A percentile compares a stretch with the other conserved stretches of the same genome.
These are phyloP conservation scores for Micrasema longulum DNA, from an alignment of 1,140 invertebrate genomes.

Conservation along the genomic window DNA sequence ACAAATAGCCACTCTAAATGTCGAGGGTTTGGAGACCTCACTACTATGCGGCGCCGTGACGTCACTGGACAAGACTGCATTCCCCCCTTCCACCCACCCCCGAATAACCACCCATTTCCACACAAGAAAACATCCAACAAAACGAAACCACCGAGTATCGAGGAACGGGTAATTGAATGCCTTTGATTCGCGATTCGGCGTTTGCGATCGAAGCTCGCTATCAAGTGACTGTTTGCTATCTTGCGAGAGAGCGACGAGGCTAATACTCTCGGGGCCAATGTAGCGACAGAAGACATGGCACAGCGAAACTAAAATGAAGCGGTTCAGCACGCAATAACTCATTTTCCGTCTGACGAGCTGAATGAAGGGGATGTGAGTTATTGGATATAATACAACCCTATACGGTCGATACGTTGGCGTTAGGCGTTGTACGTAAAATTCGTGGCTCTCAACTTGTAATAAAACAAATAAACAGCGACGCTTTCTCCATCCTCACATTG, in stretches of 20 bases:
- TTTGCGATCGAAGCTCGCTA: not conserved
- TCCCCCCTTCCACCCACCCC: constrained; percentile 14
- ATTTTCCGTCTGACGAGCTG: constrained; percentile 27
- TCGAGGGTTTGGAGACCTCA: constrained; percentile 53
- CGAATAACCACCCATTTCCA: not conserved
- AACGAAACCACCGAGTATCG: not conserved
- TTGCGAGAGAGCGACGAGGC: not conserved
- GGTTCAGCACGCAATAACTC: constrained; percentile 10
- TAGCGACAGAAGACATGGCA: constrained; percentile 14
- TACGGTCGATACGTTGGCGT: too few relatives aligned
- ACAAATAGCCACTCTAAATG: constrained; percentile 53
- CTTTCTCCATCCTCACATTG: not conserved
- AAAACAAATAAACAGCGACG: too few relatives aligned
- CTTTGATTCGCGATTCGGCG: too few relatives aligned
- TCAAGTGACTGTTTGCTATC: constrained; percentile 5
- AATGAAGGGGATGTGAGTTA: constrained; percentile 29
- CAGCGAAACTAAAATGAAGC: constrained; percentile 20
- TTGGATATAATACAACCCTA: too few relatives aligned
- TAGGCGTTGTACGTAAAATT: too few relatives aligned
- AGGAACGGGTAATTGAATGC: not conserved
- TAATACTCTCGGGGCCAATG: constrained; percentile 23
- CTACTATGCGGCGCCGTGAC: constrained; percentile 50
- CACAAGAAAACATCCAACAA: not conserved
- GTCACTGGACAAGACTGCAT: constrained; percentile 30
- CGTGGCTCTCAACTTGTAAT: too few relatives aligned